Conservation (phyloP, 2,113 vertebrate genomes). For the Rhinogobius similis region DNA sequence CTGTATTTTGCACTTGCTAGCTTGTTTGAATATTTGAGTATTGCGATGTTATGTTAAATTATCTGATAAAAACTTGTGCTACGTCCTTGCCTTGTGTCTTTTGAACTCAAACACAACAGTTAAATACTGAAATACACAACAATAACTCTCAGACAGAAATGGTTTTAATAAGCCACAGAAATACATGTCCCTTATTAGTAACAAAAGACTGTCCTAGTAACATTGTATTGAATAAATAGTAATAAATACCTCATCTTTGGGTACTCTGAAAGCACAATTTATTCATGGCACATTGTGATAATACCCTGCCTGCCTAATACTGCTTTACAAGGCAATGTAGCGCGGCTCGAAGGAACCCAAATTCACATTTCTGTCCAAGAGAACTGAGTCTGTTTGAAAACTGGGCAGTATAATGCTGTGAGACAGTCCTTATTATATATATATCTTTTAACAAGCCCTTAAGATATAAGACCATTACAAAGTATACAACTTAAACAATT, state of each 20-base stretch:
- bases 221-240: conserved; percentile 11
- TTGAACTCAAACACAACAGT: conserved; percentile 19
- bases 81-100: conserved; percentile 1
- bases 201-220: conserved; percentile 22
- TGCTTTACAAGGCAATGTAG: conserved; percentile 21
- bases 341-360: neutral
- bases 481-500: conserved; percentile 30
- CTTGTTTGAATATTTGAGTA: neutral
- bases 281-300: conserved; percentile 67
- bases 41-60: conserved; percentile 19
- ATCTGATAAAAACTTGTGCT: conserved; percentile 36
- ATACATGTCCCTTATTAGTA: conserved; percentile 11
- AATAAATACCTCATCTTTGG: conserved; percentile 42
- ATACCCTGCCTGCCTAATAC: conserved; percentile 64
- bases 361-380: conserved; percentile 37
- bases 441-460: conserved; percentile 61
- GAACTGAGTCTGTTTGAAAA: conserved; percentile 5
- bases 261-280: conserved; percentile 34
- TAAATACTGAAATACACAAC: conserved; percentile 54
- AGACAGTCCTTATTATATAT: conserved; percentile 7
- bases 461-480: conserved; percentile 10
- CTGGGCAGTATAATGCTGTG: conserved; percentile 40
- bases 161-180: conserved; percentile 22
- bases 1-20: conserved; percentile 2
- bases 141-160: conserved; percentile 49